Evolutionary conservation across 2,888 invertebrate species (phyloP).

Genomic region (Melanargia galathea): DNA sequence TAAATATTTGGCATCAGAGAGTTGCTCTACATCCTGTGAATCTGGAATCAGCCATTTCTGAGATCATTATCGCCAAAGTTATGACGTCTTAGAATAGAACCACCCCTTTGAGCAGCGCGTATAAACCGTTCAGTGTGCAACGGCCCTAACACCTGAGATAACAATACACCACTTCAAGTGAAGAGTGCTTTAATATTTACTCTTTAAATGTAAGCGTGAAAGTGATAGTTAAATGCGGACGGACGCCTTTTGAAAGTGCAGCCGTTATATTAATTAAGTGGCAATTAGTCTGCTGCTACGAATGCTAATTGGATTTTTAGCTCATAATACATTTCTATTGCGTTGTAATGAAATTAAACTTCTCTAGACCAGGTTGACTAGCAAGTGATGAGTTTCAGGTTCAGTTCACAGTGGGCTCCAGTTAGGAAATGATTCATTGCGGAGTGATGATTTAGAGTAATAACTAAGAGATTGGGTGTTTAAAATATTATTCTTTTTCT

Average conservation of each 20-base stretch:
- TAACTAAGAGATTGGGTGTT: no score
- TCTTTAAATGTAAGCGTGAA: conserved; percentile 22
- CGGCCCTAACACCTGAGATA: conserved; percentile 3
- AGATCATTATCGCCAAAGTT: no score
- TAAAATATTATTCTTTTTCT: no score
- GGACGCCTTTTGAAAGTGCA: conserved; percentile 36
- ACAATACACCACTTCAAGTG: not conserved
- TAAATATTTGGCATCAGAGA: no score
- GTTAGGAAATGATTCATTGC: no score
- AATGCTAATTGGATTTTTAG: conserved; percentile 14
- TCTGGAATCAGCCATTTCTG: no score
- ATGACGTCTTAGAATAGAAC: no score
- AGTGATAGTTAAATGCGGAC: conserved; percentile 26
- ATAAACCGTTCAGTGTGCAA: not conserved
- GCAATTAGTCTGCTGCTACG: conserved; percentile 9
- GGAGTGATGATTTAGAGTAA: no score
- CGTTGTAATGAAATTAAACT: not conserved
- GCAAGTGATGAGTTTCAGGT: not conserved
- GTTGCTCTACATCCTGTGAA: no score
- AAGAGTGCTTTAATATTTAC: conserved; percentile 19
- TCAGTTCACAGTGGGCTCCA: no score
- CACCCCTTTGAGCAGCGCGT: not conserved
- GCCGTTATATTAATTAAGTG: conserved; percentile 32
- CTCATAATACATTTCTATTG: conserved; percentile 1
- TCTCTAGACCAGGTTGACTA: not conserved